phyloP scores from a whole-genome alignment of 2,888 invertebrate species.

The Cordilura impudica region DNA sequence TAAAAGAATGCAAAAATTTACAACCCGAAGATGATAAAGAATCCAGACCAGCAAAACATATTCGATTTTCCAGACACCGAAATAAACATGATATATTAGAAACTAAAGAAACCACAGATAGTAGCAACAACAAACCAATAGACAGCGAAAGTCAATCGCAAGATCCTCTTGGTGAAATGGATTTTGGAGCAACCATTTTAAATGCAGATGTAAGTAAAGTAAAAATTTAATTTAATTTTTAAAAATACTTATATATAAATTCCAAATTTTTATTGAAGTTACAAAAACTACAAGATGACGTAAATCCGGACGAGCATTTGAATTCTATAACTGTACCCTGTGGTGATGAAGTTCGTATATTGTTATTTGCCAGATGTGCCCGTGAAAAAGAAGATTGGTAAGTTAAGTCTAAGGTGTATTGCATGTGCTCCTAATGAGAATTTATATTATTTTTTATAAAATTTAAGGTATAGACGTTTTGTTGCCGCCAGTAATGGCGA shows the following conservation, averaged over 20 bases:
- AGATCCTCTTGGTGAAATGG: conserved; percentile 63
- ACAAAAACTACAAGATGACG: conserved; percentile 70
- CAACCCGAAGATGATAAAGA: conserved; percentile 13
- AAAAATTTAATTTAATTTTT: not conserved
- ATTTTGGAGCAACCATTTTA: conserved; percentile 73
- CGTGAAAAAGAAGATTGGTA: conserved; percentile 78
- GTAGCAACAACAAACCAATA: conserved; percentile 25
- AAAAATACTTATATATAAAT: not conserved
- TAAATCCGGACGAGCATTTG: conserved; percentile 68
- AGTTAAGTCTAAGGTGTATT: not conserved
- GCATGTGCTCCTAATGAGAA: not conserved
- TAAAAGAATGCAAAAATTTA: conserved; percentile 66
- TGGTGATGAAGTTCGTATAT: conserved; percentile 75
- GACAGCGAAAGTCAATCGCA: conserved; percentile 42
- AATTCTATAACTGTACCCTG: conserved; percentile 73
- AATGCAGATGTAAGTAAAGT: conserved; percentile 72
- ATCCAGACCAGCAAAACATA: not conserved
- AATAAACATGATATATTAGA: conserved; percentile 36
- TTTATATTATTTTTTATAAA: not conserved
- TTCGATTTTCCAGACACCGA: conserved; percentile 33
- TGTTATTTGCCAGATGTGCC: conserved; percentile 75
- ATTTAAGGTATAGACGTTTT: conserved; percentile 74
- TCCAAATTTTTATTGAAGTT: conserved; percentile 65
- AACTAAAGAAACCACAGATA: conserved; percentile 38
- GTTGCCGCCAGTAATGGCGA: conserved; percentile 72